These are phyloP conservation scores for Colostygia pectinataria DNA, from an alignment of 2,888 invertebrate genomes.

Conservation along the genomic window DNA sequence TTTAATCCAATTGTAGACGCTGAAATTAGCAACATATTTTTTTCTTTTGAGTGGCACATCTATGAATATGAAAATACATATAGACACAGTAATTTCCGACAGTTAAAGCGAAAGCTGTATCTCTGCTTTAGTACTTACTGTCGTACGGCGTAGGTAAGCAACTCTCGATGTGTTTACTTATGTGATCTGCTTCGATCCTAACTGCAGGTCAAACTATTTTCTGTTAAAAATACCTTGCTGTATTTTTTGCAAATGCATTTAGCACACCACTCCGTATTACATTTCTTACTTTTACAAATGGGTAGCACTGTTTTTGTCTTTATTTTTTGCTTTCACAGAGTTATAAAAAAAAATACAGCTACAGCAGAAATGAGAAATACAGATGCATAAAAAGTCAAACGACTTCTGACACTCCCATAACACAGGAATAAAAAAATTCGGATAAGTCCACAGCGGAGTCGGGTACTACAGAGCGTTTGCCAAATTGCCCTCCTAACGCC, in stretches of 20 bases:
- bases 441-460: slow-evolving; percentile 23
- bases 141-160: slow-evolving; percentile 4
- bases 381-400: slow-evolving; percentile 9
- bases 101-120: not conserved
- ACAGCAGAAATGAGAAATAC: not conserved
- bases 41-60: too few relatives aligned
- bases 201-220: slow-evolving; percentile 1
- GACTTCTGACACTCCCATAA: slow-evolving; percentile 22
- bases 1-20: too few relatives aligned
- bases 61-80: too few relatives aligned
- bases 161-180: slow-evolving; percentile 19
- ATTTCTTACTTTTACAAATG: too few relatives aligned
- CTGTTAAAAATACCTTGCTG: not conserved
- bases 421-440: slow-evolving; percentile 20
- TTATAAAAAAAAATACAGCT: not conserved
- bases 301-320: too few relatives aligned
- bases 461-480: slow-evolving; percentile 28
- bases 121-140: not conserved
- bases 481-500: slow-evolving; percentile 37
- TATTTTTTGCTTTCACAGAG: not conserved
- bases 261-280: too few relatives aligned
- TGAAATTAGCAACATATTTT: too few relatives aligned
- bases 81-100: too few relatives aligned
- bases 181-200: slow-evolving; percentile 10
- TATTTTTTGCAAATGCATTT: too few relatives aligned